A percentile compares a stretch with the other conserved stretches of the same genome.
These are phyloP conservation scores for Drosophila mimetica DNA, from an alignment of 2,888 invertebrate species.

Conservation along the genomic window DNA sequence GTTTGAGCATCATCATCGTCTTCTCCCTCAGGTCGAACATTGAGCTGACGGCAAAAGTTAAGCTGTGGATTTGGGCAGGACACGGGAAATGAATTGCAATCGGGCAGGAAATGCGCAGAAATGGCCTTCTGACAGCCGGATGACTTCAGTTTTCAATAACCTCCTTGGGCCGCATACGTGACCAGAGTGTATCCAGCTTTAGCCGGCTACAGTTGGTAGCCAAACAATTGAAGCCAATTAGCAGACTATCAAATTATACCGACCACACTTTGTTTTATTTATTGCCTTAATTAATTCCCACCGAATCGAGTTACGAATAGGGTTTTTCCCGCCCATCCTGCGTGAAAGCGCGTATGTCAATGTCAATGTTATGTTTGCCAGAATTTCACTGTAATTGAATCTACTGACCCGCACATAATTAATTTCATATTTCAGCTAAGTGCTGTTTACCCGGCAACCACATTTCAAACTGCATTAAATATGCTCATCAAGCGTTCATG, in stretches of 20 bases:
- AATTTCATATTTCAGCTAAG: slow-evolving; percentile 11
- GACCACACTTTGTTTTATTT: background rate
- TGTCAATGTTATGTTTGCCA: background rate
- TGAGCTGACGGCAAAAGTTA: slow-evolving; percentile 5
- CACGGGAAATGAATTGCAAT: slow-evolving; percentile 30
- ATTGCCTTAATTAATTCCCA: slow-evolving; percentile 13
- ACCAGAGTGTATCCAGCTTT: background rate
- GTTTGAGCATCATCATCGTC: slow-evolving; percentile 10
- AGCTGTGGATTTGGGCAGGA: slow-evolving; percentile 14
- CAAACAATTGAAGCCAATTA: slow-evolving; percentile 24
- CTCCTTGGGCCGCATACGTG: slow-evolving; percentile 5
- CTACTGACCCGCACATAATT: slow-evolving; percentile 9
- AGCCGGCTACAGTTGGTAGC: background rate
- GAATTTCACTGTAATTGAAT: slow-evolving; percentile 11
- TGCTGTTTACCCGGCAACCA: slow-evolving; percentile 3
- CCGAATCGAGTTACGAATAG: slow-evolving; percentile 2
- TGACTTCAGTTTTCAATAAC: background rate
- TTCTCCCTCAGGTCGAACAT: slow-evolving; percentile 3
- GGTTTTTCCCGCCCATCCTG: background rate
- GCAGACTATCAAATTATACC: background rate
- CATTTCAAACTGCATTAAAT: slow-evolving; percentile 24
- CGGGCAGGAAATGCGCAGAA: slow-evolving; percentile 20
- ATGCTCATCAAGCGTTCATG: slow-evolving; percentile 20
- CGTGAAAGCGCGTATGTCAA: slow-evolving; percentile 1
- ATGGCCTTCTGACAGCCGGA: background rate